phyloP scores from a whole-genome alignment of 2,113 vertebrate species.

The Etheostoma cragini region DNA sequence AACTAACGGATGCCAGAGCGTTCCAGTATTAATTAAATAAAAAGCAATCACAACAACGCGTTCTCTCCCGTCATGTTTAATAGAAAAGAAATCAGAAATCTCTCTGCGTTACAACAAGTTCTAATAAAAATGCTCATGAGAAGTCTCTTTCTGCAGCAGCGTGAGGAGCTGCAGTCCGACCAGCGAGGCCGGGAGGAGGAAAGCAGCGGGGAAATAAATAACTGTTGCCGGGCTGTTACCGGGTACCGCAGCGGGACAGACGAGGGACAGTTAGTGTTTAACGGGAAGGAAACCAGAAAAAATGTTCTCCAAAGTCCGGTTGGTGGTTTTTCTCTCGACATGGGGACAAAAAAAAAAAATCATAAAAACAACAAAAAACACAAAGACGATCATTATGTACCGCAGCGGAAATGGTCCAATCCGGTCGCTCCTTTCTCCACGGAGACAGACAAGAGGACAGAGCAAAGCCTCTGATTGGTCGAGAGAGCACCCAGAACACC shows the following conservation, averaged over 20 bases:
- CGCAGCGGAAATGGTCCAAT: slow-evolving; percentile 35
- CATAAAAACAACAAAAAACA: background rate
- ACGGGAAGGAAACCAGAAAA: background rate
- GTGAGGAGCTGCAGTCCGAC: slow-evolving; percentile 45
- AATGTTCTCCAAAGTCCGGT: background rate
- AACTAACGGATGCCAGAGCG: no score
- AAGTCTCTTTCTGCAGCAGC: slow-evolving; percentile 56
- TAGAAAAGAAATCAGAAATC: slow-evolving; percentile 37
- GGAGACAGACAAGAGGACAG: slow-evolving; percentile 20
- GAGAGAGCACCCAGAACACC: slow-evolving; percentile 45
- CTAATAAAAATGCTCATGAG: slow-evolving; percentile 31
- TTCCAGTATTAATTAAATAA: no score
- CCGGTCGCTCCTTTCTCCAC: slow-evolving; percentile 22
- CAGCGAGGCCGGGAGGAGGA: background rate
- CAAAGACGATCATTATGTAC: slow-evolving; percentile 12
- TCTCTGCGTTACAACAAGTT: slow-evolving; percentile 49
- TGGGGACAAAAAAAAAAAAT: slow-evolving; percentile 24
- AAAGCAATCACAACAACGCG: no score
- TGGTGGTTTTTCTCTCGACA: slow-evolving; percentile 10
- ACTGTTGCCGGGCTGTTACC: slow-evolving; percentile 54
- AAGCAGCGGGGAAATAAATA: slow-evolving; percentile 71
- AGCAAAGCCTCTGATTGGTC: slow-evolving; percentile 64
- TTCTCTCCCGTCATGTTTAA: slow-evolving; percentile 37
- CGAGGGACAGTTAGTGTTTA: slow-evolving; percentile 73
- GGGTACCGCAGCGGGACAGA: slow-evolving; percentile 54